phyloP scores from a whole-genome alignment of 2,888 invertebrate genomes.

The Stenodema calcarata region DNA sequence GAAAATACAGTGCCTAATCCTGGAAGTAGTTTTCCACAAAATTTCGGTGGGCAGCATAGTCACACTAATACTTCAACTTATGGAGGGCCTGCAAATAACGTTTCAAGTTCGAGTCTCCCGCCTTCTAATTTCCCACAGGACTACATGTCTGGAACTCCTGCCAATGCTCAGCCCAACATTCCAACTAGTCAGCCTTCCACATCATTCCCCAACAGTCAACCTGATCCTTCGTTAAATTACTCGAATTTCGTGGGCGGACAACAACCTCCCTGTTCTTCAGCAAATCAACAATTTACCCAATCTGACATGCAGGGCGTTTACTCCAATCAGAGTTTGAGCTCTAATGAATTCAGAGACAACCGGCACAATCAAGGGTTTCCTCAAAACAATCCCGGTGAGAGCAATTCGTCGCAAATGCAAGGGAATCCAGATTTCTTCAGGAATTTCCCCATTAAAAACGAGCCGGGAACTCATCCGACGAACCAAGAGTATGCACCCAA shows the following conservation, averaged over 20 bases:
- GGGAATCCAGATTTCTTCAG: conserved; percentile 19
- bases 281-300: neutral
- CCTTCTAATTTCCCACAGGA: neutral
- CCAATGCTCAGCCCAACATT: neutral
- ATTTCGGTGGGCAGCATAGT: neutral
- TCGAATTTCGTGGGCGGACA: neutral
- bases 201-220: neutral
- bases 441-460: conserved; percentile 7
- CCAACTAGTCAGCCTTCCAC: conserved; percentile 5
- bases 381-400: neutral
- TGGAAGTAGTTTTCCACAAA: neutral
- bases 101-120: neutral
- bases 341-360: neutral
- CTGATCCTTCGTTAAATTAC: neutral
- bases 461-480: neutral
- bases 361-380: neutral
- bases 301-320: neutral
- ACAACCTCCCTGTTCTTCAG: neutral
- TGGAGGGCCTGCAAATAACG: neutral
- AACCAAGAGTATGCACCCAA: neutral
- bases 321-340: neutral
- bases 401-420: neutral
- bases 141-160: neutral
- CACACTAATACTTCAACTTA: neutral
- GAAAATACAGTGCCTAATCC: neutral